phyloP scores from a whole-genome alignment of 2,888 invertebrate genomes.

The Heliconius charithonia region DNA sequence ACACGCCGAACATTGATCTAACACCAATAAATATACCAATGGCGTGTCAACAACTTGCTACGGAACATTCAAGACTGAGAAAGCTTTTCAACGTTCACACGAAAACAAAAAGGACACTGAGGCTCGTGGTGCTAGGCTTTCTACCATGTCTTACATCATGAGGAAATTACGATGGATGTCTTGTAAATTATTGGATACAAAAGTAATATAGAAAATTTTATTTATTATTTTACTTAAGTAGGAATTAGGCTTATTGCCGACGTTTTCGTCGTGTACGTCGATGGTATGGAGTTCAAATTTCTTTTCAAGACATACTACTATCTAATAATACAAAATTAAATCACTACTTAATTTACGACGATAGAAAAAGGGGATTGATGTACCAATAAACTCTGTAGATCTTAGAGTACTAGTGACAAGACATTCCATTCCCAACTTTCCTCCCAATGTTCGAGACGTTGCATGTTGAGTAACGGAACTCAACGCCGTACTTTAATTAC shows the following conservation, averaged over 20 bases:
- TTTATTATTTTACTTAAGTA: not conserved
- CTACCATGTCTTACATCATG: conserved; percentile 33
- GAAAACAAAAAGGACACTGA: conserved; percentile 42
- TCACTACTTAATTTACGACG: too few species aligned
- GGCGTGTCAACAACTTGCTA: conserved; percentile 35
- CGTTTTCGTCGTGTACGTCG: not conserved
- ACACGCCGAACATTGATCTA: conserved; percentile 1
- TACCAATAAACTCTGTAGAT: too few species aligned
- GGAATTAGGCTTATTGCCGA: not conserved
- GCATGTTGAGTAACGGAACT: not conserved
- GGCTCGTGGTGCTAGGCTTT: conserved; percentile 35
- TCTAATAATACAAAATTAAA: too few species aligned
- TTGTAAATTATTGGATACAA: not conserved
- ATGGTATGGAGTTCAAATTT: not conserved
- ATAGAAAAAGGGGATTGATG: too few species aligned
- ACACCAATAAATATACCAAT: conserved; percentile 37
- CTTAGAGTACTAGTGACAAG: not conserved
- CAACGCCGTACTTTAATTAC: too few species aligned
- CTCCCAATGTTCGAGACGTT: not conserved
- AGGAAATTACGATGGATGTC: conserved; percentile 29
- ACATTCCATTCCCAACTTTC: not conserved
- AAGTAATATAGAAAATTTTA: not conserved
- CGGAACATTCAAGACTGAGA: conserved; percentile 39
- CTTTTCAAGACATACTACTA: not conserved
- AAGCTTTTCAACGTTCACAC: conserved; percentile 41